Evolutionary conservation across 2,797 vertebrate genomes (phyloP).

Genomic region (Triplophysa bombifrons): DNA sequence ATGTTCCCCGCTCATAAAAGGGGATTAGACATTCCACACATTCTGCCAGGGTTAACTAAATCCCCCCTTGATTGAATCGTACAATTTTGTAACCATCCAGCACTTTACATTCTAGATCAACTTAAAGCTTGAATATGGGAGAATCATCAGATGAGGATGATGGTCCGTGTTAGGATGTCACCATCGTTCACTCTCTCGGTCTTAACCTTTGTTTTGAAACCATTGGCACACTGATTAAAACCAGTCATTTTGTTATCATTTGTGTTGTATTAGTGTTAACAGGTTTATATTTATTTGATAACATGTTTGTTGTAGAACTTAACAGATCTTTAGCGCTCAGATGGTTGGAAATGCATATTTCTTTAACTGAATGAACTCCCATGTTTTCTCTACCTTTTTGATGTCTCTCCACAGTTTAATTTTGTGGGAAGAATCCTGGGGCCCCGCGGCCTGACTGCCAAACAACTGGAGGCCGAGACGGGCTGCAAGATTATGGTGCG

Average conservation of each 20-base stretch:
- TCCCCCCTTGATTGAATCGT: slow-evolving; percentile 41
- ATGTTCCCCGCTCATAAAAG: slow-evolving; percentile 49
- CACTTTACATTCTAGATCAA: slow-evolving; percentile 24
- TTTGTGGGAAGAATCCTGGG: slow-evolving; percentile 99
- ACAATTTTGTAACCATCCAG: slow-evolving; percentile 41
- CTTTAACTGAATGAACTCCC: slow-evolving; percentile 29
- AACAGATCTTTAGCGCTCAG: not conserved
- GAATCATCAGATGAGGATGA: not conserved
- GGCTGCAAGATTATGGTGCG: slow-evolving; percentile 99
- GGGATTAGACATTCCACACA: slow-evolving; percentile 49
- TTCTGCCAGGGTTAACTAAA: slow-evolving; percentile 39
- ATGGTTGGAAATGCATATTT: slow-evolving; percentile 35
- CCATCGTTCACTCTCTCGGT: not conserved
- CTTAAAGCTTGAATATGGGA: slow-evolving; percentile 34
- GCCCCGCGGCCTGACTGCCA: slow-evolving; percentile 96
- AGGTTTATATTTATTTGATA: not conserved
- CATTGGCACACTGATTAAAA: not conserved
- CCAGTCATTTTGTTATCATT: not conserved
- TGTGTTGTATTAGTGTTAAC: not conserved
- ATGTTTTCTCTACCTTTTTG: slow-evolving; percentile 22
- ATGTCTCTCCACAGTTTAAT: slow-evolving; percentile 83
- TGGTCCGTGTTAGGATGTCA: not conserved
- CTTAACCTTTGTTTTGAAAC: not conserved
- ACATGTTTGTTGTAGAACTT: not conserved
- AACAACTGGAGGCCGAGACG: slow-evolving; percentile 97